Conservation (phyloP, 2,888 invertebrate genomes). For the Leptopilina syphax region DNA sequence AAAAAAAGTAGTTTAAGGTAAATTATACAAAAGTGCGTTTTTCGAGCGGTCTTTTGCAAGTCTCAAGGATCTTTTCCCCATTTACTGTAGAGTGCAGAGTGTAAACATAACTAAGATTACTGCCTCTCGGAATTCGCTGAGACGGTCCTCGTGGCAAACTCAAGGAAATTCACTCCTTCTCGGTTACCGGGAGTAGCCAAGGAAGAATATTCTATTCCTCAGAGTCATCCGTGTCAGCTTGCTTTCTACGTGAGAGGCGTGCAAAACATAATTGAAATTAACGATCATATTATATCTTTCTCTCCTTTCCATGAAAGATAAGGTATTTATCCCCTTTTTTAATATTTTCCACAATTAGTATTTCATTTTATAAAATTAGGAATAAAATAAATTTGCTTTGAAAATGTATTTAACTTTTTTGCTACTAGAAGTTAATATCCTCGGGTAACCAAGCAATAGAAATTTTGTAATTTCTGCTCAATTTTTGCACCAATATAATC, state of each 20-base stretch:
- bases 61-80: not conserved
- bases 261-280: conserved; percentile 32
- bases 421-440: too few species aligned
- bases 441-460: too few species aligned
- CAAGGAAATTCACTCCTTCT: conserved; percentile 27
- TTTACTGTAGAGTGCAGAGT: not conserved
- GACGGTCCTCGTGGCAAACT: conserved; percentile 25
- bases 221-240: conserved; percentile 17
- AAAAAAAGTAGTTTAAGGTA: not conserved
- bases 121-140: not conserved
- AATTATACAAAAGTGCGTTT: not conserved
- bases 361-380: too few species aligned
- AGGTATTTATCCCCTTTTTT: too few species aligned
- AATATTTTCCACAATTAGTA: too few species aligned
- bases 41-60: not conserved
- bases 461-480: too few species aligned
- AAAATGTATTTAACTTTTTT: too few species aligned
- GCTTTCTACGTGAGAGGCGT: conserved; percentile 35
- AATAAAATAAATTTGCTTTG: too few species aligned
- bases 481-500: too few species aligned
- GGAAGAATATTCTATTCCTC: conserved; percentile 30
- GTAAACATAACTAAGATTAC: conserved; percentile 33
- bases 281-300: not conserved
- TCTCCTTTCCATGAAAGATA: too few species aligned
- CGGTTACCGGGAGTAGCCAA: conserved; percentile 18